Evolutionary conservation across 2,797 vertebrate genomes (phyloP).

Genomic region (Eulemur rubriventer): DNA sequence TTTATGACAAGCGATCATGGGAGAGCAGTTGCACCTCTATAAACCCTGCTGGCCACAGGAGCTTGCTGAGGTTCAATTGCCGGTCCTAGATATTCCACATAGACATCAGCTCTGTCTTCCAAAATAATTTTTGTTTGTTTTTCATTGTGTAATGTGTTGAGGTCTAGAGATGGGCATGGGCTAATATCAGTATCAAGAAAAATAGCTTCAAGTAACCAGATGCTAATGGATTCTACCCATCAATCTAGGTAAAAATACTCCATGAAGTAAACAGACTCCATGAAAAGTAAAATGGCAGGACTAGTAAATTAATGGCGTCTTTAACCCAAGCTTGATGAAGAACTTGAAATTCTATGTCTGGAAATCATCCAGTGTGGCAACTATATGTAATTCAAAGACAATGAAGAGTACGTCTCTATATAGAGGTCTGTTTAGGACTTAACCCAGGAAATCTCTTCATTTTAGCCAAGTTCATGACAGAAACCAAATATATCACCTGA

Average conservation of each 20-base stretch:
- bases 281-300: conserved; percentile 53
- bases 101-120: not conserved
- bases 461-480: conserved; percentile 54
- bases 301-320: conserved; percentile 58
- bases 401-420: not conserved
- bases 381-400: conserved; percentile 56
- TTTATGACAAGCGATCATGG: conserved; percentile 72
- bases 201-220: conserved; percentile 24
- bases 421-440: not conserved
- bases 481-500: not conserved
- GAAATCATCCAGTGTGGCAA: conserved; percentile 71
- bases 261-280: not conserved
- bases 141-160: conserved; percentile 4
- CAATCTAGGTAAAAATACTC: conserved; percentile 45
- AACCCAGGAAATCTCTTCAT: not conserved
- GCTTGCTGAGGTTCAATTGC: conserved; percentile 34
- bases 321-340: conserved; percentile 75
- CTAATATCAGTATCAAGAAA: conserved; percentile 20
- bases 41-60: conserved; percentile 54
- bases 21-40: conserved; percentile 38
- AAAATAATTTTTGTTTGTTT: not conserved
- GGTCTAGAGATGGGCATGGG: not conserved
- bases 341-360: conserved; percentile 72
- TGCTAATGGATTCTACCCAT: conserved; percentile 29
- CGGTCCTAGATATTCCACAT: conserved; percentile 34